phyloP scores from a whole-genome alignment of 1,140 invertebrate genomes.

The Maconellicoccus hirsutus region DNA sequence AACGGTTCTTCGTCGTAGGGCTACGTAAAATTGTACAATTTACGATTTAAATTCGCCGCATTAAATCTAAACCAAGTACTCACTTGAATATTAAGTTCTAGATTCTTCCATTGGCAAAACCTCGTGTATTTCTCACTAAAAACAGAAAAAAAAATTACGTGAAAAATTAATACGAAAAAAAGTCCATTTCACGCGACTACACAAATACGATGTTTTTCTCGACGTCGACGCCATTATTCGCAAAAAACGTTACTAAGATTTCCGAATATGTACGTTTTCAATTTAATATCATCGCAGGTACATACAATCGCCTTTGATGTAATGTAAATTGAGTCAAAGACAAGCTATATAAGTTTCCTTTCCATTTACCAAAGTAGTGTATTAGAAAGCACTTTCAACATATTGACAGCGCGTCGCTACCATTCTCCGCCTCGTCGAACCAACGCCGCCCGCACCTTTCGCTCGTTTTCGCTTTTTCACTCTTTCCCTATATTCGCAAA shows the following conservation, averaged over 20 bases:
- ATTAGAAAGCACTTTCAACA: constrained; percentile 9
- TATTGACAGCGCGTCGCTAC: background rate
- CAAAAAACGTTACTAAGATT: too few relatives aligned
- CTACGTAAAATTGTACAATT: too few relatives aligned
- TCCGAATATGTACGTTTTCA: too few relatives aligned
- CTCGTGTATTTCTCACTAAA: constrained; percentile 95
- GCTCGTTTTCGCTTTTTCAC: too few relatives aligned
- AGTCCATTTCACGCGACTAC: constrained; percentile 22
- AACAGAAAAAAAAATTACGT: constrained; percentile 27
- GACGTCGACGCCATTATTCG: too few relatives aligned
- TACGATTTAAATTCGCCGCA: constrained; percentile 10
- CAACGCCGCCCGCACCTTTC: too few relatives aligned
- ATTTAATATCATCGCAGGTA: background rate
- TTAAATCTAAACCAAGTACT: constrained; percentile 30
- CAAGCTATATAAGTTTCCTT: constrained; percentile 9
- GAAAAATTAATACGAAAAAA: constrained; percentile 15
- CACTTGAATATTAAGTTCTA: constrained; percentile 98
- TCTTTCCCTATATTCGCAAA: background rate
- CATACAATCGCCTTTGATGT: background rate
- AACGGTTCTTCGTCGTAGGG: too few relatives aligned
- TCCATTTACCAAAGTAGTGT: constrained; percentile 8
- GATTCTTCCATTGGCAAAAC: constrained; percentile 99
- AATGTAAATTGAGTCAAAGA: background rate
- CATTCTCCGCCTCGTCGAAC: too few relatives aligned
- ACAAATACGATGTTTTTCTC: too few relatives aligned